These are phyloP conservation scores for Odontothrips loti DNA, from an alignment of 2,888 invertebrate species.

Conservation along the genomic window DNA sequence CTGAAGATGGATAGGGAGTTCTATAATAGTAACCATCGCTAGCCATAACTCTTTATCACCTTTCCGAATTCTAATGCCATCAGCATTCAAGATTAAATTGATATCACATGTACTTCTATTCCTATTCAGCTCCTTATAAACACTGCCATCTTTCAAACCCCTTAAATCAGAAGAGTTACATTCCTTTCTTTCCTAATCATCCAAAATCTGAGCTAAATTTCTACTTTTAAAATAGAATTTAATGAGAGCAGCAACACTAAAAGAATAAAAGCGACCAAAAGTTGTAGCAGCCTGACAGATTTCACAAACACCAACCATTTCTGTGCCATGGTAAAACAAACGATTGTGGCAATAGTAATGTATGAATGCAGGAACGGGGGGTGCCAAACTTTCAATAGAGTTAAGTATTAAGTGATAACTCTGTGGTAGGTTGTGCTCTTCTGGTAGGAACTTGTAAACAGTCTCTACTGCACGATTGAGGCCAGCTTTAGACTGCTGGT, in stretches of 20 bases:
- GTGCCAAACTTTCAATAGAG: background rate
- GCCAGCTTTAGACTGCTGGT: background rate
- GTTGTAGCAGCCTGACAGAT: background rate
- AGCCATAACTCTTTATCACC: background rate
- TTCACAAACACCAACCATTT: background rate
- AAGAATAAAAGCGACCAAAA: background rate
- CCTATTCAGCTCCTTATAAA: background rate
- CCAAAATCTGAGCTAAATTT: background rate
- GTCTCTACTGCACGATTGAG: background rate
- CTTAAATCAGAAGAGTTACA: background rate
- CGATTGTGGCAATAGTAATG: background rate
- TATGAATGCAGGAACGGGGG: background rate
- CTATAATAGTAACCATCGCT: background rate
- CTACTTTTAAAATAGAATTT: background rate
- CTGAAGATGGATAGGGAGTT: background rate
- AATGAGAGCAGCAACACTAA: background rate
- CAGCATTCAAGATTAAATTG: background rate
- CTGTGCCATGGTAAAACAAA: background rate
- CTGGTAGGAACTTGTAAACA: background rate
- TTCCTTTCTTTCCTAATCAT: background rate
- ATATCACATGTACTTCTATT: background rate
- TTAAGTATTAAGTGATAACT: background rate
- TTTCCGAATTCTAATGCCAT: background rate
- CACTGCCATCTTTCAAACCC: background rate
- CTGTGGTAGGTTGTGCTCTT: background rate